phyloP scores from a whole-genome alignment of 2,888 invertebrate species.

The Ochropleura plecta region DNA sequence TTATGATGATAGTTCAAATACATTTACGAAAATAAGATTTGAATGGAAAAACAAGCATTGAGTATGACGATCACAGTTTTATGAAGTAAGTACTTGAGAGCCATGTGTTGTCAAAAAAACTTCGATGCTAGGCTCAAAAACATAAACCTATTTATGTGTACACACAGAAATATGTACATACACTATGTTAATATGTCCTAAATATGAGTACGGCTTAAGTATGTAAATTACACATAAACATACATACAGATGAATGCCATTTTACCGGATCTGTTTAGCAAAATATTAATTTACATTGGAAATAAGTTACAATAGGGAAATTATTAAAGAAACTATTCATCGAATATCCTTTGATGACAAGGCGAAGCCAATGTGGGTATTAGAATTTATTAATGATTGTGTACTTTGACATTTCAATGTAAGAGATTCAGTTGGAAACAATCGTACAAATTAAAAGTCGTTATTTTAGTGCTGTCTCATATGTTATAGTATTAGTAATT shows the following conservation, averaged over 20 bases:
- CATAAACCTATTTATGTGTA: slow-evolving; percentile 42
- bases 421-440: background rate
- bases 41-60: background rate
- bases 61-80: slow-evolving; percentile 1
- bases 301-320: slow-evolving; percentile 21
- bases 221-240: slow-evolving; percentile 43
- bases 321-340: slow-evolving; percentile 9
- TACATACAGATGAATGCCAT: slow-evolving; percentile 35
- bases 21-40: background rate
- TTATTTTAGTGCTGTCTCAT: background rate
- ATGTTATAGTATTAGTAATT: slow-evolving; percentile 2
- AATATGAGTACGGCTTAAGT: slow-evolving; percentile 36
- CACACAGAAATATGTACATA: slow-evolving; percentile 31
- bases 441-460: background rate
- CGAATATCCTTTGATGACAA: slow-evolving; percentile 31
- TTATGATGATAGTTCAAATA: background rate
- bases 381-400: slow-evolving; percentile 16
- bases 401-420: slow-evolving; percentile 32
- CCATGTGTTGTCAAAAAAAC: slow-evolving; percentile 37
- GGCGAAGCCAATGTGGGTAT: slow-evolving; percentile 13
- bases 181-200: slow-evolving; percentile 35
- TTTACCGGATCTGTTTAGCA: slow-evolving; percentile 35
- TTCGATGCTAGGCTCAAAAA: slow-evolving; percentile 30
- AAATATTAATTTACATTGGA: slow-evolving; percentile 28
- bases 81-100: slow-evolving; percentile 2